phyloP scores from a whole-genome alignment of 1,140 invertebrate genomes.

The Drosophila navojoa region DNA sequence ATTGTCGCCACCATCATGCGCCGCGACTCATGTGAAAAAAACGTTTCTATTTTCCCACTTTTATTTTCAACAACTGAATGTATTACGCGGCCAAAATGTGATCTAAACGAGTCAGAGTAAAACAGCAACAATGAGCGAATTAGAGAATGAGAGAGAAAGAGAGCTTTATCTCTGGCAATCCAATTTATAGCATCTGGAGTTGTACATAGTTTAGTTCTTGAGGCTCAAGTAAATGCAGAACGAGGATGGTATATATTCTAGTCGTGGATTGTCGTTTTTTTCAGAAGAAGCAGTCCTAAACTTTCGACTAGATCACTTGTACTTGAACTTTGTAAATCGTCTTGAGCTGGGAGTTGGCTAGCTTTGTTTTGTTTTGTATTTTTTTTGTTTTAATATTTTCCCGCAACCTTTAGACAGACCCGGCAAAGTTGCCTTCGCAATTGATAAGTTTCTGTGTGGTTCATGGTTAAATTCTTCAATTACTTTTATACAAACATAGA shows the following conservation, averaged over 20 bases:
- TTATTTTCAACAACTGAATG: conserved; percentile 65
- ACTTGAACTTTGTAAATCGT: too few species aligned
- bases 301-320: too few species aligned
- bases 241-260: too few species aligned
- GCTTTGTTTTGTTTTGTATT: too few species aligned
- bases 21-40: conserved; percentile 70
- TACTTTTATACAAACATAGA: too few species aligned
- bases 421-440: not conserved
- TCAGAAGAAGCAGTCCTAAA: too few species aligned
- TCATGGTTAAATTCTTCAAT: not conserved
- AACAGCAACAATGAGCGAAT: not conserved
- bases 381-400: not conserved
- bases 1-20: conserved; percentile 46
- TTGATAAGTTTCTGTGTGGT: not conserved
- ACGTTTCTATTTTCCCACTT: conserved; percentile 69
- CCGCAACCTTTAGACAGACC: not conserved
- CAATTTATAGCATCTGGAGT: too few species aligned
- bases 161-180: too few species aligned
- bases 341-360: too few species aligned
- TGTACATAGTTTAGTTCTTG: too few species aligned
- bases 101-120: conserved; percentile 10
- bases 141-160: too few species aligned
- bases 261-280: not conserved
- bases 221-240: too few species aligned
- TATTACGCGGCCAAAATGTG: conserved; percentile 46